Percentiles rank a stretch among this genome's conserved stretches.
phyloP scores from a whole-genome alignment of 2,888 invertebrate genomes.

The Ophion ventricosus region DNA sequence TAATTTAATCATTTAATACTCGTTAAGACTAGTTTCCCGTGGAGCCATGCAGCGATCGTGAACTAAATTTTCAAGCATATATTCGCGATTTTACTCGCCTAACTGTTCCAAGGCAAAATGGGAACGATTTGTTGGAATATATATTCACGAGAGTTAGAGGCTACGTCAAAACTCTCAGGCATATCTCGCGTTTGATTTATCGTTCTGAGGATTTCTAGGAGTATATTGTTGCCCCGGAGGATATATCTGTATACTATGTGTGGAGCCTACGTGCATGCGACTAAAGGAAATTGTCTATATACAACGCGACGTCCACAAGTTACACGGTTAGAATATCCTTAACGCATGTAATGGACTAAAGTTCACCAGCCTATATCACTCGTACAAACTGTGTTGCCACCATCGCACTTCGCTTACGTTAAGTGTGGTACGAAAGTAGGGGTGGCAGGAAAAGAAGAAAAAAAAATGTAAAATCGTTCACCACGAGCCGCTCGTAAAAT shows the following conservation, averaged over 20 bases:
- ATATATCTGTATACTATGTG: no score
- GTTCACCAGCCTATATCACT: constrained; percentile 11
- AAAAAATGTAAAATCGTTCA: constrained; percentile 21
- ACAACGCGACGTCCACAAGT: no score
- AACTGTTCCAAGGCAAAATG: constrained; percentile 11
- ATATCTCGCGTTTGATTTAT: constrained; percentile 53
- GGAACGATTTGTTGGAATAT: constrained; percentile 48
- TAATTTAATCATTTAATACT: no score
- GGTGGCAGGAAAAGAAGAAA: not conserved
- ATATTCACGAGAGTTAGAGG: constrained; percentile 30
- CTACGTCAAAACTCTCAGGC: constrained; percentile 46
- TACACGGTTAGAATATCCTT: constrained; percentile 34
- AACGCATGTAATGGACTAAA: constrained; percentile 14
- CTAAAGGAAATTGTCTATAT: no score
- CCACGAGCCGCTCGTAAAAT: constrained; percentile 58
- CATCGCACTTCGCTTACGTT: no score
- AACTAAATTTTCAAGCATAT: constrained; percentile 12
- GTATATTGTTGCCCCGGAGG: no score
- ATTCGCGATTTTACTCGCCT: constrained; percentile 8
- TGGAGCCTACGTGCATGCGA: no score
- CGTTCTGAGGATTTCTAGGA: constrained; percentile 12
- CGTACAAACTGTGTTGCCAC: no score
- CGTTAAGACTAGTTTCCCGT: no score
- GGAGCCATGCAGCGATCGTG: not conserved
- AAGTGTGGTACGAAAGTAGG: not conserved